Base-by-base conservation (phyloP, 2,113 vertebrate species). In the Hiodon tergisus region DNA sequence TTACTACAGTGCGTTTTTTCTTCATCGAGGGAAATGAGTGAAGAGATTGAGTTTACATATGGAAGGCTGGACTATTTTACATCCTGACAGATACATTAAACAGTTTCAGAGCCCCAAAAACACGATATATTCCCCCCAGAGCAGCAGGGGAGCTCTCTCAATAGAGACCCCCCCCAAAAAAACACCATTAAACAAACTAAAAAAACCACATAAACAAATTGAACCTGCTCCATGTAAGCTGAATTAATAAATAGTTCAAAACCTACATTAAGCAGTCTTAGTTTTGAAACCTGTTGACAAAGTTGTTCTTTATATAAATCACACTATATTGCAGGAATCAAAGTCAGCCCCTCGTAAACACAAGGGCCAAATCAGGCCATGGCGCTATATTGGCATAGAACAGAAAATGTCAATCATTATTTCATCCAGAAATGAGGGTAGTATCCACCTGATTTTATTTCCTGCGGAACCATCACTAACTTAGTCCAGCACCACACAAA, bases 91-190 rank as follows among this genome's bases (percentile, higher is more conserved):
- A 82, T 85, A 92, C 81, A 88, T 72, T 85, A 86, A 78, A 68
- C 87, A 90, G 85, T 87, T 83, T 82, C 78, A 84, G 68, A 3
- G 7, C 77, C 87, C 83, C 84, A 80, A 0, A 78, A 88, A 88
- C 85, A 81, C 87, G 84, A 90, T 80, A 82, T 86, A 90, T 91
- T 90, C 85, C 88, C 88, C 86, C 87, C 88, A 71, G 78, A 74
- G 85, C 82, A 80, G 86, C 86, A 91, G 86, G 85, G 85, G 83
- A 78, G 81, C 85, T 85, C 91, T 88, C 88, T 89, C 93, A 93
- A 94, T 88, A 89, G 91, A 93, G 80, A 83, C 78, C 77, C 78
- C 83, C 84, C 87, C 87, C 85, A 83, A 87, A 84, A 89, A 91
- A 90, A 89, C 84, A 84, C 84, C 67, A 77, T 82, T 86, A 75